Base-by-base conservation (phyloP, 1,140 invertebrate species). In the Nasonia vitripennis region DNA sequence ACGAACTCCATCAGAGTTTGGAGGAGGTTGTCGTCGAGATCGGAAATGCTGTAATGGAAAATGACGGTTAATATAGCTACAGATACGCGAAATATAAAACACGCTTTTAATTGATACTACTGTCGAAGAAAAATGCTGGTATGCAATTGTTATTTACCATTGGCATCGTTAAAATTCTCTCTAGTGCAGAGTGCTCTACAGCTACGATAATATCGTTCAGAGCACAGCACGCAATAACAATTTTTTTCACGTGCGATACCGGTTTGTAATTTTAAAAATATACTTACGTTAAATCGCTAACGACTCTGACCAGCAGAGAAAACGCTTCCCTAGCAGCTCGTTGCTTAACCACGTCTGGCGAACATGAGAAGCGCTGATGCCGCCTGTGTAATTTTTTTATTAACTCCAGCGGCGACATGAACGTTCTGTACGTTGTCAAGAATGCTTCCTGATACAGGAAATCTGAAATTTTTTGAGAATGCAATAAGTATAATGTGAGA, bases 371-470 rank as follows among this genome's bases (percentile, higher is more conserved):
- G 89, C 96, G 95, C 91, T 97, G 96, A 91, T 97, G 97, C 86
- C 98, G 95, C 91, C 96, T 95, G 88, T 98, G 96, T 68, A 99
- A 94, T 92, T 98, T 98, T 89, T 96, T 95, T 86, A 99, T 96
- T 84, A 99, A 94, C 86, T 97, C 97, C 81, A 96, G 92, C n/a
- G 98, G 97, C 74, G 96, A 94, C 89, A 99, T 96, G 94, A 99
- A 99, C 83, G 98, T 99, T 88, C 98, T 95, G 93, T 99, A 99
- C 68, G 98, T 99, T 34, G 98, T 98, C 87, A 99, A 95, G 93
- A 99, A 99, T 62, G 98, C 98, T 94, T 99, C 98, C 95, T 98
- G 98, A 94, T 98, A 99, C 91, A 97, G 95, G 92, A 98, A 98
- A 94, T 98, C 98, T 98, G 94, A 68, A 93, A 91, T 17, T 31